Percentiles rank a stretch among this genome's conserved stretches.
Conservation (phyloP, 2,797 vertebrate genomes). For the Sphenodon punctatus region DNA sequence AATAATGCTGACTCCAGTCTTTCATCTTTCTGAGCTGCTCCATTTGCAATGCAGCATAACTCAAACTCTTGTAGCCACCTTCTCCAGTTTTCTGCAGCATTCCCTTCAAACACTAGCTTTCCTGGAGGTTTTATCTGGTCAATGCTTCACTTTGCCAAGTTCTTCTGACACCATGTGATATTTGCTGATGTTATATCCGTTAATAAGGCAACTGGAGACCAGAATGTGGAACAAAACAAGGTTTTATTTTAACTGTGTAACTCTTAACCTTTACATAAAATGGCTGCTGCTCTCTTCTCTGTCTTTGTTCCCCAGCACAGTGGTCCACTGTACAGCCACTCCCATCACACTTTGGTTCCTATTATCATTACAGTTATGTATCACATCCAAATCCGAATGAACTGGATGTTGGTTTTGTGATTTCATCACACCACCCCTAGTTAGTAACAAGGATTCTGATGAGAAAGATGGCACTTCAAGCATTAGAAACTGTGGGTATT, state of each 20-base stretch:
- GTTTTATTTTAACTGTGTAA: neutral
- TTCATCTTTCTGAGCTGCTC: neutral
- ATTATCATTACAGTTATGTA: too few species aligned
- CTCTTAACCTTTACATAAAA: neutral
- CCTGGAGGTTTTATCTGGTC: constrained; percentile 37
- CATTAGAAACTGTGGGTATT: too few species aligned
- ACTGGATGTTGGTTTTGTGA: too few species aligned
- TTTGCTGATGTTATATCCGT: neutral
- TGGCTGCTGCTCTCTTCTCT: neutral
- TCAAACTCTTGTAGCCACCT: constrained; percentile 37
- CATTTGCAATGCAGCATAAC: neutral
- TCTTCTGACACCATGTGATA: neutral
- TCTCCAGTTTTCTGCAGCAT: constrained; percentile 30
- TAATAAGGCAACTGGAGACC: neutral
- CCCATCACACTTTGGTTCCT: too few species aligned
- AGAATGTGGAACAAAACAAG: neutral
- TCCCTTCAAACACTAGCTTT: constrained; percentile 49
- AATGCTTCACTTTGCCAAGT: neutral
- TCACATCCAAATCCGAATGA: too few species aligned
- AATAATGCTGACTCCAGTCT: constrained; percentile 9
- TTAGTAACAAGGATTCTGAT: too few species aligned
- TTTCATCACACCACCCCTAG: too few species aligned
- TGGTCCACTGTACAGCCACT: too few species aligned
- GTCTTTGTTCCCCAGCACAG: too few species aligned
- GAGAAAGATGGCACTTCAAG: too few species aligned